Evolutionary conservation across 1,140 invertebrate species (phyloP), one percentile per base, ranked within the genome.

Genomic region (Agrypnia vestita): DNA sequence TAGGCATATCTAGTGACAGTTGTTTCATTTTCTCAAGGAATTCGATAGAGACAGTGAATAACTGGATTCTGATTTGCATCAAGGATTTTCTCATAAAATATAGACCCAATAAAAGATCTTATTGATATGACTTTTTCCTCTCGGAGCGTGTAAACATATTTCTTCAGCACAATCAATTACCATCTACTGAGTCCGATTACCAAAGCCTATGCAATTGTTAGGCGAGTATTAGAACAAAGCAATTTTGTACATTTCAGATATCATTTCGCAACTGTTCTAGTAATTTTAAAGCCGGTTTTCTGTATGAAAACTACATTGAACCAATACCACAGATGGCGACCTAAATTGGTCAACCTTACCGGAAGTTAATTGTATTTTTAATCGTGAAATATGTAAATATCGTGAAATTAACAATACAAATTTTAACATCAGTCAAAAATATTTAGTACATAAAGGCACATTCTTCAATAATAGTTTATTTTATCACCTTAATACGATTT

Each of bases 231-330:
- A 64, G 61, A 64, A 64, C 61, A 64, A 64, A 64, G 61, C 35
- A 64, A 64, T 64, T 64, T 64, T 64, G 21, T 64, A 64, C 61
- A 64, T 64, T 64, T 64, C 61, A 64, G 61, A 35, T 64, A 64
- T 64, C 61, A 64, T 64, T 64, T 64, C 61, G 61, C 61, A 64
- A 64, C 35, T 64, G 61, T 64, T 64, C 61, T 64, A 64, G 61
- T 64, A 64, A 64, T 43, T 64, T 9, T 64, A 64, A 64, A 64
- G 61, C 61, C 61, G 61, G 61, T 64, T 64, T 62, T 64, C 61
- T n/a, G 21, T 64, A 64, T 64, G 61, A 64, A 64, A 64, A 64
- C 61, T 64, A 25, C 61, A 44, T 25, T 64, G 61, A 64, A 64
- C 61, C 61, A 64, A 64, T 64, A 64, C 61, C 61, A 64, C 61